phyloP scores from a whole-genome alignment of 1,140 invertebrate species.

The Pachypeltis micranthus region DNA sequence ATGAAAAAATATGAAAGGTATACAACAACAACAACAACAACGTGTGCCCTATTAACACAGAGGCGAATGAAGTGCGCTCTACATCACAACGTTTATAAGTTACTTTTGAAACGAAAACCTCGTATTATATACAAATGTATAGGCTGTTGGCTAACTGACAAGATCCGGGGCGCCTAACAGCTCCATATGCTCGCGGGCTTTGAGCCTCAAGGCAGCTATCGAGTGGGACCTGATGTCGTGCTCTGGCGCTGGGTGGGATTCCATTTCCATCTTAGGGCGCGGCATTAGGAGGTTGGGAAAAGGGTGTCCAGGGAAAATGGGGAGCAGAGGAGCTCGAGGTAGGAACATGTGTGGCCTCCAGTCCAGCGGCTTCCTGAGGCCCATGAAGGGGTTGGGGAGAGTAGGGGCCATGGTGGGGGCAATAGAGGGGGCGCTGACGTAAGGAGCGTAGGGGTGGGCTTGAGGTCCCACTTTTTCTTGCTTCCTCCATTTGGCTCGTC shows the following conservation, averaged over 20 bases:
- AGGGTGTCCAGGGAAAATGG: conserved; percentile 39
- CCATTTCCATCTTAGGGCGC: conserved; percentile 44
- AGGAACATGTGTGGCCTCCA: conserved; percentile 29
- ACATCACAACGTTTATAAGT: too few relatives aligned
- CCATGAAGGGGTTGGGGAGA: conserved; percentile 62
- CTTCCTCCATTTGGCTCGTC: conserved; percentile 88
- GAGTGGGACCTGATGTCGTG: conserved; percentile 76
- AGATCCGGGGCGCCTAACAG: conserved; percentile 14
- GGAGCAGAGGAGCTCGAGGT: conserved; percentile 44
- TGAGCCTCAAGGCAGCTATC: conserved; percentile 77
- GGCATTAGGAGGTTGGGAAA: conserved; percentile 48
- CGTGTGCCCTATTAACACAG: too few relatives aligned
- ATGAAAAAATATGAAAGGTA: too few relatives aligned
- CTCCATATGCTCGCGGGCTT: conserved; percentile 73
- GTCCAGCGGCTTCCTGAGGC: conserved; percentile 68
- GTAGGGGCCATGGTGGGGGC: conserved; percentile 51
- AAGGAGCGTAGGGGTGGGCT: conserved; percentile 79
- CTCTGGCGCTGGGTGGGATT: conserved; percentile 36
- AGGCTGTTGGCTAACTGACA: conserved; percentile 7
- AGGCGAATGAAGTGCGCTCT: too few relatives aligned
- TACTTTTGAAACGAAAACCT: too few relatives aligned
- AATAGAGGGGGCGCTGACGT: conserved; percentile 48
- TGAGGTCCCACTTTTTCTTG: conserved; percentile 76
- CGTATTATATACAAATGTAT: background rate
- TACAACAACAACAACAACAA: too few relatives aligned